Base-by-base conservation (phyloP, 2,888 invertebrate species). In the Bellardia pandia region DNA sequence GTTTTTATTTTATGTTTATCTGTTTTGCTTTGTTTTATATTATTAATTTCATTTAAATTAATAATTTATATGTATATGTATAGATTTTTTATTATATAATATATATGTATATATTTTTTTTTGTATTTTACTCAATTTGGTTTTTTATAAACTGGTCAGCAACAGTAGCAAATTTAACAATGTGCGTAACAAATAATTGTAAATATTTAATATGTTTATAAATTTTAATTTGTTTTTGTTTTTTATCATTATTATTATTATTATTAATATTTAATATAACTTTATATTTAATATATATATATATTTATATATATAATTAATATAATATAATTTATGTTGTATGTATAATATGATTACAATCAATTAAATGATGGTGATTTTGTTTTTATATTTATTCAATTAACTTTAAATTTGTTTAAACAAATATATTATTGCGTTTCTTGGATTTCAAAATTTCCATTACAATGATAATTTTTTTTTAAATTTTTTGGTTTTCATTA, bases 21-120 rank as follows among this genome's bases (percentile, higher is more conserved):
- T 45, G 3, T 45, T 45, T 13, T 45, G 45, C 66, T 77, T 23
- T 62, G 42, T 72, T 66, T 56, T 64, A 13, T 79, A 71, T 76
- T 74, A 60, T 72, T 88, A 53, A 76, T 76, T 81, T 78, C 9
- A 71, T 68, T 87, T 72, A 53, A 77, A 81, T 82, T 74, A 74
- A 79, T 88, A 82, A 85, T 80, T 88, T 89, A 86, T 85, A 72
- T 85, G 72, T 86, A 86, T 86, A 86, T 86, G 75, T 86, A 88
- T 88, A 81, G 83, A 74, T 69, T 68, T 74, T 74, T 79, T 51
- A 33, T 69, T 80, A 86, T 74, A 80, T 84, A 84, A 66, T 69
- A 86, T 89, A 66, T 95, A 96, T 95, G 96, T 97, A 94, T 96
- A 4, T 33, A 4, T 95, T 94, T 96, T 96, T 94, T 95, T 96